Conservation (phyloP, 2,113 vertebrate genomes). For the Aplodontia rufa region DNA sequence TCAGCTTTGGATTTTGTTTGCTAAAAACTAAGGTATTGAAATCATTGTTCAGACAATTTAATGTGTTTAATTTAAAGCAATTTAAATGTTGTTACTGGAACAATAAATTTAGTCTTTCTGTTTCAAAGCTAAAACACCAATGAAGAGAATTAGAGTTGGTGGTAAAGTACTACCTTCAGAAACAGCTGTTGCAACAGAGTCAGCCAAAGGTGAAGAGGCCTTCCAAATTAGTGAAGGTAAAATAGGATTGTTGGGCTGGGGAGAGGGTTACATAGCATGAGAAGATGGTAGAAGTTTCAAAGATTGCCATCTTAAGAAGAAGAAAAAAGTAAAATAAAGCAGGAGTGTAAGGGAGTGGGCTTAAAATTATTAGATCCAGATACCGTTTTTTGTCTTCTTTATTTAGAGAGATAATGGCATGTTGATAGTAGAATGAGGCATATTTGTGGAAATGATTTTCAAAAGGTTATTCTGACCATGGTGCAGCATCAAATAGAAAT, state of each 20-base stretch:
- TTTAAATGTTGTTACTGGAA: slow-evolving; percentile 21
- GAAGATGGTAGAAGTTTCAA: neutral
- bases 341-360: neutral
- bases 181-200: slow-evolving; percentile 46
- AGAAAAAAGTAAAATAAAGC: neutral
- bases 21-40: neutral
- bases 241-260: neutral
- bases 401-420: neutral
- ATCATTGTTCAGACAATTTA: neutral
- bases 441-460: neutral
- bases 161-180: slow-evolving; percentile 53
- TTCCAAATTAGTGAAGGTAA: slow-evolving; percentile 57
- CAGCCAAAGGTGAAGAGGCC: slow-evolving; percentile 46
- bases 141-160: slow-evolving; percentile 64
- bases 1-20: neutral
- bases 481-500: neutral
- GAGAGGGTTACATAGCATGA: neutral
- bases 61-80: slow-evolving; percentile 31
- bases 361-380: neutral
- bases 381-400: neutral
- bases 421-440: neutral
- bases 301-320: neutral
- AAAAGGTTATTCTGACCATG: neutral
- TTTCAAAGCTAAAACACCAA: slow-evolving; percentile 58
- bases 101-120: slow-evolving; percentile 66